phyloP scores from a whole-genome alignment of 2,113 vertebrate species.

The Protobothrops mucrosquamatus region DNA sequence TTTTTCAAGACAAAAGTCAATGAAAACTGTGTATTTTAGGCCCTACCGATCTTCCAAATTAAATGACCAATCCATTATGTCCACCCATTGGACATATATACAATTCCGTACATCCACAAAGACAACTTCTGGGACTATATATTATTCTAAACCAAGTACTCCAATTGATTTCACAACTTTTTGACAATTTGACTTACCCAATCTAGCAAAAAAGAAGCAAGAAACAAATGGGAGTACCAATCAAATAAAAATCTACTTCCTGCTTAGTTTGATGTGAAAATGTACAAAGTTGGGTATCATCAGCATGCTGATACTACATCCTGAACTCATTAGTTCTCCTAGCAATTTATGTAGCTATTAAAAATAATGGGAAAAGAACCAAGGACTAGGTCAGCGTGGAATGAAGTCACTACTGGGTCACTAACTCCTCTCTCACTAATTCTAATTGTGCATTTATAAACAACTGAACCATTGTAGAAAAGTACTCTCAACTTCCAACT shows the following conservation, averaged over 20 bases:
- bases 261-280: background rate
- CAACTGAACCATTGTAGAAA: background rate
- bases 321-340: background rate
- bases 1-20: conserved; percentile 25
- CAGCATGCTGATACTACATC: background rate
- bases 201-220: background rate
- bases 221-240: background rate
- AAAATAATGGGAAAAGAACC: background rate
- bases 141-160: background rate
- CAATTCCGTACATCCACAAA: background rate
- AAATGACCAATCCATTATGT: background rate
- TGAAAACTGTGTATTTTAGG: conserved; percentile 27
- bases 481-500: background rate
- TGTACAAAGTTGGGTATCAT: background rate
- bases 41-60: conserved; percentile 13
- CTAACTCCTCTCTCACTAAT: background rate
- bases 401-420: background rate
- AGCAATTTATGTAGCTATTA: background rate
- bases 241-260: background rate
- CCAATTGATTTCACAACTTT: background rate
- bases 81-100: background rate
- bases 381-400: background rate
- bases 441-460: background rate
- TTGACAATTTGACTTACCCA: background rate
- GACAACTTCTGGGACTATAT: background rate